phyloP scores from a whole-genome alignment of 2,888 invertebrate species.

The Eristalinus sepulchralis region DNA sequence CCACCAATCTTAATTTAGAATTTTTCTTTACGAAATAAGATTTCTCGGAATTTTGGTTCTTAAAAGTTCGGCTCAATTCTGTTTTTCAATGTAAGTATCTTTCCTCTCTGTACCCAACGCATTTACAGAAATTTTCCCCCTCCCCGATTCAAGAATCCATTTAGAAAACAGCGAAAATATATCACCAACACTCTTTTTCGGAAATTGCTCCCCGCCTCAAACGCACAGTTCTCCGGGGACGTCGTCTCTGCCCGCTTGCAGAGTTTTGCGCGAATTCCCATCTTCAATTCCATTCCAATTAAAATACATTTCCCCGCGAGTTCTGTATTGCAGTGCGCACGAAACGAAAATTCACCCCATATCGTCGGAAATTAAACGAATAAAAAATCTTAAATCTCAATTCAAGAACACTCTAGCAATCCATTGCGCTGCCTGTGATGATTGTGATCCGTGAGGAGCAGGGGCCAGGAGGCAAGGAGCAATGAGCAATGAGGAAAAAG shows the following conservation, averaged over 20 bases:
- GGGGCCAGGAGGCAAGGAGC: neutral
- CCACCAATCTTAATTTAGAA: no score
- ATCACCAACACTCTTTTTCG: slow-evolving; percentile 38
- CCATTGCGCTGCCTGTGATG: neutral
- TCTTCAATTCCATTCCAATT: slow-evolving; percentile 65
- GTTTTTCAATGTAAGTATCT: no score
- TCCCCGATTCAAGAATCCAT: neutral
- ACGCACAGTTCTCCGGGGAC: neutral
- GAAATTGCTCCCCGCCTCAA: slow-evolving; percentile 44
- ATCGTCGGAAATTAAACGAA: slow-evolving; percentile 40
- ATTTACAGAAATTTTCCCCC: neutral
- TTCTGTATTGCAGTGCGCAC: slow-evolving; percentile 27
- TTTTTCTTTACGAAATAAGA: no score
- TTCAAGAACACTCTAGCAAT: slow-evolving; percentile 60
- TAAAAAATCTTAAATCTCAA: slow-evolving; percentile 58
- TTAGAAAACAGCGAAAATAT: slow-evolving; percentile 39
- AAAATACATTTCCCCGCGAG: slow-evolving; percentile 64
- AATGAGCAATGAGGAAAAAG: neutral
- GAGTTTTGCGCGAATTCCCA: slow-evolving; percentile 53
- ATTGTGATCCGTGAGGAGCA: neutral
- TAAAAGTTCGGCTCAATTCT: no score
- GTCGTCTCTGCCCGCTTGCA: neutral
- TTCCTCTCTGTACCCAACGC: neutral
- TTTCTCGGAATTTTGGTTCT: no score
- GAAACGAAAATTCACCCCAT: slow-evolving; percentile 55